Conservation (phyloP, 2,888 invertebrate species). For the Microdon myrmicae region DNA sequence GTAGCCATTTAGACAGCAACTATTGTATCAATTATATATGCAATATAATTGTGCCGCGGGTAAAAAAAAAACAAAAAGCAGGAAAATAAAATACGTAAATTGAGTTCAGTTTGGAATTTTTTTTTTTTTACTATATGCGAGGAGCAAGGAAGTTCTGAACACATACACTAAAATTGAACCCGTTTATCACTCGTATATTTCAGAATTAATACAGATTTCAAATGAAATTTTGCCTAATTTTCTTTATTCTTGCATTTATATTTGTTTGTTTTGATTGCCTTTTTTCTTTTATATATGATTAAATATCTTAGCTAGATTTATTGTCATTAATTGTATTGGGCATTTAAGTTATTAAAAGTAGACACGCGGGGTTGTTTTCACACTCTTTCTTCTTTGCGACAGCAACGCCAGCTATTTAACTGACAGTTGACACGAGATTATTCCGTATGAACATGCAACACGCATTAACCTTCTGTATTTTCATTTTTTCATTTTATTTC, state of each 20-base stretch:
- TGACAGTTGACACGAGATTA: conserved; percentile 23
- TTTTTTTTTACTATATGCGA: too few species aligned
- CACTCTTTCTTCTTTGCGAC: conserved; percentile 18
- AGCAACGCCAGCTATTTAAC: conserved; percentile 31
- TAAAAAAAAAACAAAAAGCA: conserved; percentile 23
- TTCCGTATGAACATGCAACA: conserved; percentile 23
- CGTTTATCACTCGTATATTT: too few species aligned
- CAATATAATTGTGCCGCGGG: conserved; percentile 37
- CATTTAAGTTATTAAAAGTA: too few species aligned
- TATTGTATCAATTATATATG: conserved; percentile 34
- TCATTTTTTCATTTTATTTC: conserved; percentile 3
- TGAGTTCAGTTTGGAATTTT: conserved; percentile 36
- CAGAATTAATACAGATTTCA: too few species aligned
- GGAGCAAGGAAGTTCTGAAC: too few species aligned
- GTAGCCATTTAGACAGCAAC: conserved; percentile 54
- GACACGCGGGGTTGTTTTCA: conserved; percentile 23
- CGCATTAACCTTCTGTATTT: conserved; percentile 13
- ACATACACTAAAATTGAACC: too few species aligned
- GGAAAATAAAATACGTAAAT: conserved; percentile 49
- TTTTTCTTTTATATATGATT: too few species aligned
- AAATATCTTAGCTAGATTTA: too few species aligned
- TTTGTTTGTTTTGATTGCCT: too few species aligned
- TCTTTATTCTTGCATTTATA: too few species aligned
- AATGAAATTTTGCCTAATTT: too few species aligned
- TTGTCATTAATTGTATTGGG: too few species aligned